Percentiles rank a stretch among this genome's conserved stretches.
Evolutionary conservation across 2,113 vertebrate species (phyloP).

Genomic region (Grallaria varia): DNA sequence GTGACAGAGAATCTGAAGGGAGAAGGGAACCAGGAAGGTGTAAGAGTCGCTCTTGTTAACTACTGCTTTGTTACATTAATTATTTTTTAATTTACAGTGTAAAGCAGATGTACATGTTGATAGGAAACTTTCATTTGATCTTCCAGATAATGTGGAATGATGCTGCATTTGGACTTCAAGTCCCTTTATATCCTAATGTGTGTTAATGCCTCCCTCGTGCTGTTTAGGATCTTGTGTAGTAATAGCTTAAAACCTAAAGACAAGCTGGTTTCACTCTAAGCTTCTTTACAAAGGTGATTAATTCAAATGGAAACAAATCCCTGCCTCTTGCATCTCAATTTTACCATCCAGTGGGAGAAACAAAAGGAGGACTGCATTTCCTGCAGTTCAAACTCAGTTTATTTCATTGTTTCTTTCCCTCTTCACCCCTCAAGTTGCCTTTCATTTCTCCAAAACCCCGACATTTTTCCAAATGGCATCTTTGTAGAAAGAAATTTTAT

Average conservation of each 20-base stretch:
- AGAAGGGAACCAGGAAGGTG: not conserved
- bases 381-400: not conserved
- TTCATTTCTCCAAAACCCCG: not conserved
- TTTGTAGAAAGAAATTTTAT: not conserved
- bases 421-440: not conserved
- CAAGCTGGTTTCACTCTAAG: not conserved
- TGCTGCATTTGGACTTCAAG: fast-evolving
- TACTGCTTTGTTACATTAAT: not conserved
- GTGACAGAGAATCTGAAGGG: not conserved
- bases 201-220: fast-evolving
- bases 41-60: not conserved
- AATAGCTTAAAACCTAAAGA: not conserved
- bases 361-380: not conserved
- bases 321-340: not conserved
- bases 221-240: not conserved
- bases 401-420: not conserved
- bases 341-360: not conserved
- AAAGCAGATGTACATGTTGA: not conserved
- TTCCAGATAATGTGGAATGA: not conserved
- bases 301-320: not conserved
- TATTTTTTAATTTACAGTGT: not conserved
- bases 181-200: not conserved
- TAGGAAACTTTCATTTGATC: not conserved
- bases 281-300: not conserved
- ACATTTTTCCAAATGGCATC: not conserved